Evolutionary conservation across 2,113 vertebrate genomes (phyloP).

Genomic region (Megalops atlanticus): DNA sequence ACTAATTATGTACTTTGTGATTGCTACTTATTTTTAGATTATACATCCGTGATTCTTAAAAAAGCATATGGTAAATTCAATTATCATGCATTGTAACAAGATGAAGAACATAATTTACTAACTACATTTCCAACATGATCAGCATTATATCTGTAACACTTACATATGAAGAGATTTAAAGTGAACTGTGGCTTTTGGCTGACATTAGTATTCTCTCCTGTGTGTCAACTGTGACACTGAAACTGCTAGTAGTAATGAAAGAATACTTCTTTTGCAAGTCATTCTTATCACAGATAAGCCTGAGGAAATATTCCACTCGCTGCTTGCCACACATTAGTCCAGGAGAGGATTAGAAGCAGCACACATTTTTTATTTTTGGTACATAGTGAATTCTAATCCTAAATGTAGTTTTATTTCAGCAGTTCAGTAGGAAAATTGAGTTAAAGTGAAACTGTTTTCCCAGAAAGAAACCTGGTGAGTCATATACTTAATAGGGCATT

Average conservation of each 20-base stretch:
- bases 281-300: background rate
- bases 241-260: background rate
- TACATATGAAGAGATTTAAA: background rate
- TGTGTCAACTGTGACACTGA: background rate
- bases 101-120: no score
- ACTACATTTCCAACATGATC: no score
- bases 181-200: background rate
- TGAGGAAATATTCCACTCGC: no score
- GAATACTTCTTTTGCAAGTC: background rate
- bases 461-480: slow-evolving; percentile 30
- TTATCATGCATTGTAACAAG: background rate
- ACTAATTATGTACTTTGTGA: background rate
- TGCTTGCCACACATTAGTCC: background rate
- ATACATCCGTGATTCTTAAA: background rate
- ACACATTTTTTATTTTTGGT: background rate
- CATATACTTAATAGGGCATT: background rate
- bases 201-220: no score
- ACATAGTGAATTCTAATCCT: background rate
- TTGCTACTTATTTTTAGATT: background rate
- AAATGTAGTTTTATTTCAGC: background rate
- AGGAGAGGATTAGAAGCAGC: background rate
- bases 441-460: background rate
- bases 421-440: background rate
- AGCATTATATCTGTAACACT: background rate
- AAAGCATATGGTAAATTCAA: background rate